Percentiles rank a stretch among this genome's conserved stretches.
phyloP scores from a whole-genome alignment of 1,140 invertebrate genomes.

The Druon quercuslanigerum region DNA sequence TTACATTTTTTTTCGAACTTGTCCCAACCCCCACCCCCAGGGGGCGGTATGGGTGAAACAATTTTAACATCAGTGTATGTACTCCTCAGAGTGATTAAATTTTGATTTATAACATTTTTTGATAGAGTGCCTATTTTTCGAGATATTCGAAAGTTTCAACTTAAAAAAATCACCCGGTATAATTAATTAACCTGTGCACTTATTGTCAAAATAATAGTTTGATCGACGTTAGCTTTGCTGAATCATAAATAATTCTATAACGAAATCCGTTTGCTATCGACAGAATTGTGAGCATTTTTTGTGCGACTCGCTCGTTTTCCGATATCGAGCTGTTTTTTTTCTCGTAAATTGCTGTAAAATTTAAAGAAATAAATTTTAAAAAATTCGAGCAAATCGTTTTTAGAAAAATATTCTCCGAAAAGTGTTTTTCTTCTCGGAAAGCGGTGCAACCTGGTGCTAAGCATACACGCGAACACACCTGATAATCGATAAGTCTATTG shows the following conservation, averaged over 20 bases:
- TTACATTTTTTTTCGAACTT: no score
- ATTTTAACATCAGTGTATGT: no score
- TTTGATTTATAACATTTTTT: no score
- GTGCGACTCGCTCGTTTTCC: not conserved
- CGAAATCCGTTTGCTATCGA: conserved; percentile 2
- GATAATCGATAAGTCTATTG: conserved; percentile 29
- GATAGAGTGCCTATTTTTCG: no score
- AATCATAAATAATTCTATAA: not conserved
- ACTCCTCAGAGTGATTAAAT: no score
- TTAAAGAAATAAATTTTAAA: not conserved
- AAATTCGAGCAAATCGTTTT: conserved; percentile 11
- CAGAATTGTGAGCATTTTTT: conserved; percentile 16
- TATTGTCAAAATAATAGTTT: no score
- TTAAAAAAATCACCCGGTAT: no score
- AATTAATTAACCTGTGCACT: no score
- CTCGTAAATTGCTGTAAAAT: not conserved
- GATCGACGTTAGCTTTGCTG: no score
- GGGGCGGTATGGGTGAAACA: no score
- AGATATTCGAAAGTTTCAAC: no score
- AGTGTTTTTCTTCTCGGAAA: not conserved
- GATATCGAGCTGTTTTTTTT: not conserved
- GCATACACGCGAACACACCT: conserved; percentile 6
- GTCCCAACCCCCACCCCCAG: no score
- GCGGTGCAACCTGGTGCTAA: conserved; percentile 9
- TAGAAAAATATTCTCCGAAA: conserved; percentile 18